Evolutionary conservation across 2,113 vertebrate species (phyloP).

Genomic region (Epinephelus lanceolatus): DNA sequence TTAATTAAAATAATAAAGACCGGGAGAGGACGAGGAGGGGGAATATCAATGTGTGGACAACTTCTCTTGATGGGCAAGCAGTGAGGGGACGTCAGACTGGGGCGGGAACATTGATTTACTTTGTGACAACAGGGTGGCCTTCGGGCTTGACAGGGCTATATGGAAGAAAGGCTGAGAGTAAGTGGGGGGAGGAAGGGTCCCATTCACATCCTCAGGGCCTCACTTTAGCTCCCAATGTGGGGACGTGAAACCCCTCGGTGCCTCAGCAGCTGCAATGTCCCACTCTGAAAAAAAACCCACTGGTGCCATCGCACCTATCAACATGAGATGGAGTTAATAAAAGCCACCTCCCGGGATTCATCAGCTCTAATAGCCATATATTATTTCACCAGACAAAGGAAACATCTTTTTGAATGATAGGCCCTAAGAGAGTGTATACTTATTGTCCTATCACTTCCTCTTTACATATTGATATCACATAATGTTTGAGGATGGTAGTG

Average conservation of each 20-base stretch:
- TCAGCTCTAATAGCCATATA: slow-evolving; percentile 72
- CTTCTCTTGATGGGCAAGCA: slow-evolving; percentile 63
- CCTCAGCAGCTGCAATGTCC: slow-evolving; percentile 68
- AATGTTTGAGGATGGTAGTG: slow-evolving; percentile 17
- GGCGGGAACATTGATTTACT: slow-evolving; percentile 81
- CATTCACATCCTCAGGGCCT: slow-evolving; percentile 62
- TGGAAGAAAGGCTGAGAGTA: slow-evolving; percentile 39
- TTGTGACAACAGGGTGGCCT: slow-evolving; percentile 76
- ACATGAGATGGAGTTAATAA: slow-evolving; percentile 81
- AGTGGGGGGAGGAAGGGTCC: slow-evolving; percentile 5
- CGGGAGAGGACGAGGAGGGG: slow-evolving; percentile 49
- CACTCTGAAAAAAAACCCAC: slow-evolving; percentile 30
- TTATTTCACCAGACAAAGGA: slow-evolving; percentile 75
- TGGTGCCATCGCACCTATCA: slow-evolving; percentile 73
- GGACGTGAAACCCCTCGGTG: slow-evolving; percentile 39
- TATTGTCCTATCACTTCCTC: slow-evolving; percentile 55
- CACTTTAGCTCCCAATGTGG: slow-evolving; percentile 38
- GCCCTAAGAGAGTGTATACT: slow-evolving; percentile 67
- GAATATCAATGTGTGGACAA: slow-evolving; percentile 64
- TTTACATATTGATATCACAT: slow-evolving; percentile 51
- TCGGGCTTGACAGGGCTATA: slow-evolving; percentile 65
- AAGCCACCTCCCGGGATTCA: slow-evolving; percentile 77
- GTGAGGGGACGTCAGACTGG: slow-evolving; percentile 64
- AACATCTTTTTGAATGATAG: slow-evolving; percentile 72
- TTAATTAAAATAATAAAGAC: slow-evolving; percentile 85